Conservation (phyloP, 2,113 vertebrate genomes). For the Notothenia coriiceps region DNA sequence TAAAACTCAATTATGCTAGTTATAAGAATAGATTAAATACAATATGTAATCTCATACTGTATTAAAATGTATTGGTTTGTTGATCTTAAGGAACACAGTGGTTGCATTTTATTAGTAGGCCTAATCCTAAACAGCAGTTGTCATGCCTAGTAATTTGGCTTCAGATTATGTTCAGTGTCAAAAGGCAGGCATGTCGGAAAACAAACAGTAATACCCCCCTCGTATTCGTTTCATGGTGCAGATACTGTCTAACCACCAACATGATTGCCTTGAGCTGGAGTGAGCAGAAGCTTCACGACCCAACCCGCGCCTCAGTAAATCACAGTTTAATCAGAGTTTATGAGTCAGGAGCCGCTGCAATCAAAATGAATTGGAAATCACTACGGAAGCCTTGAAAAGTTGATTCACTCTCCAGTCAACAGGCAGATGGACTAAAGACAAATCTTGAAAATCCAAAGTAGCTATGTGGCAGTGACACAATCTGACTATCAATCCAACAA, state of each 20-base stretch:
- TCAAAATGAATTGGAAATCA: constrained; percentile 63
- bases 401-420: constrained; percentile 43
- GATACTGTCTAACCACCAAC: constrained; percentile 43
- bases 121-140: not conserved
- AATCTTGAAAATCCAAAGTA: constrained; percentile 36
- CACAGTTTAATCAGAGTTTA: constrained; percentile 39
- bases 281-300: constrained; percentile 27
- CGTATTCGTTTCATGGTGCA: constrained; percentile 40
- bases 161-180: constrained; percentile 31
- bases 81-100: constrained; percentile 1
- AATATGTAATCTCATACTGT: not conserved
- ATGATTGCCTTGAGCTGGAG: constrained; percentile 39
- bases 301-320: constrained; percentile 56
- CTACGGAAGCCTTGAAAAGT: constrained; percentile 38
- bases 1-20: constrained; percentile 5
- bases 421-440: constrained; percentile 33
- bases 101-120: not conserved
- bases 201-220: constrained; percentile 21
- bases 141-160: not conserved
- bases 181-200: constrained; percentile 20
- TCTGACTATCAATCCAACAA: constrained; percentile 6
- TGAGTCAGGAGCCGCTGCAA: constrained; percentile 48
- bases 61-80: not conserved
- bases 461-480: constrained; percentile 7
- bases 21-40: not conserved